Base-by-base conservation (phyloP, 2,113 vertebrate genomes). In the Meleagris gallopavo region DNA sequence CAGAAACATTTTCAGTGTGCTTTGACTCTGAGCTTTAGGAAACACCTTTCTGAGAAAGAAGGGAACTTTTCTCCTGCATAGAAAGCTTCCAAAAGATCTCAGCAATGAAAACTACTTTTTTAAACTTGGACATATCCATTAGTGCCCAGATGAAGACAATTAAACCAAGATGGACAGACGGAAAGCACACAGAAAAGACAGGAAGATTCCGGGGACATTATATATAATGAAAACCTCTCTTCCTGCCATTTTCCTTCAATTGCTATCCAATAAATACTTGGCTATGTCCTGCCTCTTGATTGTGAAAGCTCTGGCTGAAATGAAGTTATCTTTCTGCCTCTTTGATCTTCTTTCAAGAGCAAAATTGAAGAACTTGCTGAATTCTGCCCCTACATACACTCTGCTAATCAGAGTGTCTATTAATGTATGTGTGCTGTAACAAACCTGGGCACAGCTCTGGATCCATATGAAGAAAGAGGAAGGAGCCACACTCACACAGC, bases 41-140 rank as follows among this genome's bases (percentile, higher is more conserved):
- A 94, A 89, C 91, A 96, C 87, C 95, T 94, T 95, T 86, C 60
- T 77, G 87, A 80, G 65, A 80, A 81, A 16, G 17, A 83, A 89
- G 58, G 34, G 64, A 91, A 71, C 41, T 83, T 88, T 86, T 46
- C 78, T 74, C 65, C 65, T 55, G 27, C 79, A 55, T 8, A n/a
- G 60, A 76, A 83, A 80, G 25, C 67, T 78, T 55, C 55, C 58
- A 46, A 50, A 71, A 74, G 43, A 88, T 55, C 55, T 78, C 83
- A 64, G 40, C 72, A 89, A 46, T 11, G 13, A 83, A 52, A 74
- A 54, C 18, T 91, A 89, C 91, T 91, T 78, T 34, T 34, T 58
- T 13, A 22, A 58, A 13, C 22, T 46, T 74, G 60, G 76, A 86
- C 41, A 14, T 46, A 48, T 50, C 32, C 40, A 54, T 93, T 29